These are phyloP conservation scores for Heliconius melpomene DNA, from an alignment of 1,140 invertebrate species.

Conservation along the genomic window DNA sequence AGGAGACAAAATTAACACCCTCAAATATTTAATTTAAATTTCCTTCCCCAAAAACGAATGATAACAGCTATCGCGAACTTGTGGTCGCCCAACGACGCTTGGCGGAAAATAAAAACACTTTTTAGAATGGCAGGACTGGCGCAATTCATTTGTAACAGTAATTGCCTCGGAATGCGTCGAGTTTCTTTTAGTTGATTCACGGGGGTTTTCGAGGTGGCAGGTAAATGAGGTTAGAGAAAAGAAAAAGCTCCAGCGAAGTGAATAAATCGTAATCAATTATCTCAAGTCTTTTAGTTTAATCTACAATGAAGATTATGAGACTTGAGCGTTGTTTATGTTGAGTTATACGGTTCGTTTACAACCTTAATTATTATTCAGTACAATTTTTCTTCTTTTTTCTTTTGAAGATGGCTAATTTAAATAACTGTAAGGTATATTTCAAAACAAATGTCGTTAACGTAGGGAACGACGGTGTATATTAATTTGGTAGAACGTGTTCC, in stretches of 20 bases:
- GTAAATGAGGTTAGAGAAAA: conserved; percentile 68
- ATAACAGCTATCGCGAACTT: conserved; percentile 69
- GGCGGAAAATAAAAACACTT: conserved; percentile 62
- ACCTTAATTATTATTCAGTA: conserved; percentile 6
- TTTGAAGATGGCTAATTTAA: background rate
- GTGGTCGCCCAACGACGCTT: conserved; percentile 51
- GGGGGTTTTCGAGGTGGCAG: conserved; percentile 18
- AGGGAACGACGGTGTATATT: background rate
- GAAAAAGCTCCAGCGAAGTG: conserved; percentile 56
- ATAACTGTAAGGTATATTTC: background rate
- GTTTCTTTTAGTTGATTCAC: conserved; percentile 67
- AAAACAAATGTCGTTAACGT: background rate
- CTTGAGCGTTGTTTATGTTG: conserved; percentile 25
- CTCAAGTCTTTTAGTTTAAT: conserved; percentile 34
- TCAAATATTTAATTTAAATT: conserved; percentile 82
- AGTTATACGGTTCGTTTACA: conserved; percentile 21
- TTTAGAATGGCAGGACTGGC: conserved; percentile 52
- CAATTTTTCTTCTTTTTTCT: conserved; percentile 14
- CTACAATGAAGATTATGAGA: conserved; percentile 28
- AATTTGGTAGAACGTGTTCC: background rate
- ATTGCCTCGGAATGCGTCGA: conserved; percentile 52
- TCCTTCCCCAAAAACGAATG: conserved; percentile 74
- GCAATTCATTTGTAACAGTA: conserved; percentile 68
- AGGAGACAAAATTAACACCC: conserved; percentile 81
- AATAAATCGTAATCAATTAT: conserved; percentile 66